phyloP scores from a whole-genome alignment of 2,113 vertebrate genomes.

The Microcebus jonahi region DNA sequence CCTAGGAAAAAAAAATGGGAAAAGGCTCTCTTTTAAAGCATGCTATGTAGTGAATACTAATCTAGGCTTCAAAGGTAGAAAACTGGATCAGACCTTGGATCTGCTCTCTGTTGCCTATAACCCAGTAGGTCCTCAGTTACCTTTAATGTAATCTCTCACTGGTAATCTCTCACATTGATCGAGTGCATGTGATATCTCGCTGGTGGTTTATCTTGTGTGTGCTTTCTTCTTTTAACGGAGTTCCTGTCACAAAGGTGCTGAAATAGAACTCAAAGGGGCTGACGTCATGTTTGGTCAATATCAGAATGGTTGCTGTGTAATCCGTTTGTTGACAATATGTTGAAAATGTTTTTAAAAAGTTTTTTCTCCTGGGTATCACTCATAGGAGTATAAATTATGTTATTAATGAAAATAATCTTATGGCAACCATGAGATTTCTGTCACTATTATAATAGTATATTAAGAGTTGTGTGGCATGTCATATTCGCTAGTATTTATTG shows the following conservation, averaged over 20 bases:
- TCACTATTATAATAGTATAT: not conserved
- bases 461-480: not conserved
- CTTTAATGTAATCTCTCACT: not conserved
- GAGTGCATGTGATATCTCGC: not conserved
- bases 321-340: not conserved
- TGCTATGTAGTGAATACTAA: not conserved
- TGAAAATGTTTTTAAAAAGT: not conserved
- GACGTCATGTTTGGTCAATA: not conserved
- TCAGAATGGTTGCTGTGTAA: not conserved
- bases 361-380: not conserved
- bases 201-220: not conserved
- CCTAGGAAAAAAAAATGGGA: not conserved
- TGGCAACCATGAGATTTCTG: not conserved
- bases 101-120: fast-evolving
- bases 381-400: not conserved
- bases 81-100: fast-evolving
- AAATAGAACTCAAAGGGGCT: fast-evolving
- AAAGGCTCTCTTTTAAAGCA: not conserved
- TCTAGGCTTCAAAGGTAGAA: not conserved
- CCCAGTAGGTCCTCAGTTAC: not conserved
- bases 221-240: not conserved
- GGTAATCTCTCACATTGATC: not conserved
- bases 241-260: not conserved
- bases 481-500: not conserved
- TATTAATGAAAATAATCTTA: not conserved